phyloP scores from a whole-genome alignment of 2,888 invertebrate genomes.

The Orthosia incerta region DNA sequence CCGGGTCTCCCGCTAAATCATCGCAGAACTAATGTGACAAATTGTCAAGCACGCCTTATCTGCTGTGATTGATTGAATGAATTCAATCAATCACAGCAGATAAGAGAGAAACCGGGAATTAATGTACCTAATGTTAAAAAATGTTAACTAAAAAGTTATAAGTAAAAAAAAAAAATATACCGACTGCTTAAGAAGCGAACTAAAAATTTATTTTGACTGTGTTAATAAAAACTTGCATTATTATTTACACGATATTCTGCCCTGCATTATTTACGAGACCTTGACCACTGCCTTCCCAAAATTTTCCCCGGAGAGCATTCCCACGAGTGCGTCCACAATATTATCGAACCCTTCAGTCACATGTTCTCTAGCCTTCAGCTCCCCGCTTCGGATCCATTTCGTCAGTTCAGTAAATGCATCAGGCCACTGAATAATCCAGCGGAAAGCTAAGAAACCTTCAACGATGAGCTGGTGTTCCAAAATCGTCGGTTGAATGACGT shows the following conservation, averaged over 20 bases:
- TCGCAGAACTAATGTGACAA: too few species aligned
- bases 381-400: not conserved
- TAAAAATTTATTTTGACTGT: not conserved
- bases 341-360: constrained; percentile 26
- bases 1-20: too few species aligned
- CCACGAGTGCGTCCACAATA: constrained; percentile 3
- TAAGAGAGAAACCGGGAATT: too few species aligned
- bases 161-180: too few species aligned
- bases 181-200: too few species aligned
- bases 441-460: constrained; percentile 21
- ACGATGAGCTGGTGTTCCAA: constrained; percentile 11
- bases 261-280: not conserved
- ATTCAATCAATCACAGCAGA: too few species aligned
- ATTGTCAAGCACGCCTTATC: too few species aligned
- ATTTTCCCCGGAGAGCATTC: constrained; percentile 11
- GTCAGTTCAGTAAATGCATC: constrained; percentile 1
- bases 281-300: constrained; percentile 23
- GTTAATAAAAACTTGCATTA: not conserved
- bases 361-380: constrained; percentile 10
- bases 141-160: too few species aligned
- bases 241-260: not conserved
- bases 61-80: too few species aligned
- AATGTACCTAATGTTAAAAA: too few species aligned
- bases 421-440: constrained; percentile 6
- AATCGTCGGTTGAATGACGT: constrained; percentile 79